Conservation (phyloP, 2,888 invertebrate genomes). For the Drosophila cyrtoloma region DNA sequence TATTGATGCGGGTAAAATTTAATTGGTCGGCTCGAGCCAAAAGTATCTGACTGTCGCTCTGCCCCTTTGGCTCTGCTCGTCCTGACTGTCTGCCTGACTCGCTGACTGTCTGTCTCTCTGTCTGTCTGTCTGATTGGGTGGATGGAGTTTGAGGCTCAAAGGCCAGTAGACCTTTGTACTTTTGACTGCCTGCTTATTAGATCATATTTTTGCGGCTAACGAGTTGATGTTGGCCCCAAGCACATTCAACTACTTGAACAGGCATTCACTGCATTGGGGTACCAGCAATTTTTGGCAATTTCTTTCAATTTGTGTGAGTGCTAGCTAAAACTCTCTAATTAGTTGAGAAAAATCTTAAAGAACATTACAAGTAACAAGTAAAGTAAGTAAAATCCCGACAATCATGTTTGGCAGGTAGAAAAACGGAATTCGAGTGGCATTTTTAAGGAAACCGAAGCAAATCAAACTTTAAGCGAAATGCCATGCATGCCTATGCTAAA, state of each 20-base stretch:
- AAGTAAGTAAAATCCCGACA: neutral
- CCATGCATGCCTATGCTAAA: conserved; percentile 57
- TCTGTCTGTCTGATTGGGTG: conserved; percentile 7
- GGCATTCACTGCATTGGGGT: conserved; percentile 5
- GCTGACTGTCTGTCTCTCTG: neutral
- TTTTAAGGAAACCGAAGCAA: neutral
- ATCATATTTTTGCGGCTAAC: conserved; percentile 62
- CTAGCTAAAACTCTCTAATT: conserved; percentile 15
- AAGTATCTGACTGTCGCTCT: conserved; percentile 41
- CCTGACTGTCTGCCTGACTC: neutral
- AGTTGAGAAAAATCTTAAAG: neutral
- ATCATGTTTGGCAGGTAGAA: neutral
- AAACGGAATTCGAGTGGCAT: neutral
- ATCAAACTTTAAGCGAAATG: conserved; percentile 55
- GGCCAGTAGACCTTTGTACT: conserved; percentile 21
- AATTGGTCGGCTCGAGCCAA: conserved; percentile 73
- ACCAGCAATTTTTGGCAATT: conserved; percentile 3
- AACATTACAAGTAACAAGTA: neutral
- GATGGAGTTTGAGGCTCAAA: neutral
- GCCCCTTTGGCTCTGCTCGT: neutral
- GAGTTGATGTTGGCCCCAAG: conserved; percentile 37
- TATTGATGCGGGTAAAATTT: conserved; percentile 83
- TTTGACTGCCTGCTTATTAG: conserved; percentile 53
- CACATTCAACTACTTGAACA: conserved; percentile 48
- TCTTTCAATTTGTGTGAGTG: neutral